These are phyloP conservation scores for Psilopsiagon aymara DNA, from an alignment of 2,113 vertebrate species.

Conservation along the genomic window DNA sequence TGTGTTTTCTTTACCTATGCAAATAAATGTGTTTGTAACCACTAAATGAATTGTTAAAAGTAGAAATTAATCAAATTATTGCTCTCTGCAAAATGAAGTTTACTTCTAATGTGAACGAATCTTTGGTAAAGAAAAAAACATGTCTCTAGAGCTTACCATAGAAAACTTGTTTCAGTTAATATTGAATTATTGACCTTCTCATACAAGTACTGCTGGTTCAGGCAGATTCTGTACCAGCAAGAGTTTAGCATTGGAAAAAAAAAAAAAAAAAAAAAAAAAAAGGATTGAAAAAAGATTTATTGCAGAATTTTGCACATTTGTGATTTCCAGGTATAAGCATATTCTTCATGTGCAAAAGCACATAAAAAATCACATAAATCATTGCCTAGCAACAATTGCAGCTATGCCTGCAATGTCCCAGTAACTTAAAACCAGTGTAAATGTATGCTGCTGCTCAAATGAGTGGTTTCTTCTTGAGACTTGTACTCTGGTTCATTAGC, in stretches of 20 bases:
- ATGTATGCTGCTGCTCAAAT: background rate
- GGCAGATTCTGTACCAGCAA: background rate
- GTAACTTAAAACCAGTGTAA: background rate
- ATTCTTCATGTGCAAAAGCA: background rate
- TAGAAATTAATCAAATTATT: conserved; percentile 15
- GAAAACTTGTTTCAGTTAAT: background rate
- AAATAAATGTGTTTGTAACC: background rate
- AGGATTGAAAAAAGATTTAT: background rate
- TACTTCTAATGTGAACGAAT: background rate
- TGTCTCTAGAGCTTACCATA: background rate
- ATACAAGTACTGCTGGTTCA: background rate
- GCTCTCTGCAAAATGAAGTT: background rate
- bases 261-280: background rate
- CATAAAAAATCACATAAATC: background rate
- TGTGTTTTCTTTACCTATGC: background rate
- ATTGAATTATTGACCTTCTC: conserved; percentile 41
- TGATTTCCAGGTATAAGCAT: background rate
- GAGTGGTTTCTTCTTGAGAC: background rate
- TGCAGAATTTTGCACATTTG: background rate
- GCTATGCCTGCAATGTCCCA: background rate
- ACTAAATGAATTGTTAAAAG: background rate
- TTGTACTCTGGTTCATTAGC: background rate
- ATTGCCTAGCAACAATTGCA: background rate
- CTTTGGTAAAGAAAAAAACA: background rate
- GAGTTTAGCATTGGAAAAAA: background rate